phyloP scores from a whole-genome alignment of 2,888 invertebrate species.

The Oligia strigilis region DNA sequence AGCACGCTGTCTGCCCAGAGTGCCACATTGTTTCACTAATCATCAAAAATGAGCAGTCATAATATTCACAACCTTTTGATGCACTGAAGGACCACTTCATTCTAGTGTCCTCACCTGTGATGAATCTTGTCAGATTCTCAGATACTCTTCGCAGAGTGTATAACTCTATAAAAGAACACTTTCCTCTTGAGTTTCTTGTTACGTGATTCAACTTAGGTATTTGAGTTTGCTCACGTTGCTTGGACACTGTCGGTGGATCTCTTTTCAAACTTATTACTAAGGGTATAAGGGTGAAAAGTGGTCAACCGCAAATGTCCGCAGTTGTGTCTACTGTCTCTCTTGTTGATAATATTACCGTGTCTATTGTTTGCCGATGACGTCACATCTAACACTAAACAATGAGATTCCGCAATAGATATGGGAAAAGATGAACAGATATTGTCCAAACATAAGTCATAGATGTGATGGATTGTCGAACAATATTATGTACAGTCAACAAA shows the following conservation, averaged over 20 bases:
- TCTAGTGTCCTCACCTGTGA: background rate
- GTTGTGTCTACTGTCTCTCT: background rate
- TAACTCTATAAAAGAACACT: background rate
- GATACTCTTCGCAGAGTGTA: background rate
- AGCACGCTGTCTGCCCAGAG: background rate
- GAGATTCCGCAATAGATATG: slow-evolving; percentile 46
- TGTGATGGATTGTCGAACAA: slow-evolving; percentile 4
- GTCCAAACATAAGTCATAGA: slow-evolving; percentile 19
- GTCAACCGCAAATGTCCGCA: background rate
- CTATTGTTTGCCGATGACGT: slow-evolving; percentile 50
- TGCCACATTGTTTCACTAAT: background rate
- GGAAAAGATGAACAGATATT: slow-evolving; percentile 22
- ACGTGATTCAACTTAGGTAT: background rate
- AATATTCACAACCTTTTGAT: background rate
- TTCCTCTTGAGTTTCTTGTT: background rate
- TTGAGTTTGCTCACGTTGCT: background rate
- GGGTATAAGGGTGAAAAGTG: background rate
- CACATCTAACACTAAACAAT: slow-evolving; percentile 45
- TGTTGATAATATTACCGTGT: slow-evolving; percentile 10
- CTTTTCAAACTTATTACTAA: background rate
- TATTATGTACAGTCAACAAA: background rate
- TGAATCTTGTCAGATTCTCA: background rate
- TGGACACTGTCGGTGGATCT: background rate
- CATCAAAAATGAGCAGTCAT: background rate
- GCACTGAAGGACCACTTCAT: background rate